Base-by-base conservation (phyloP, 2,888 invertebrate species). In the Ypsolopha sequella region DNA sequence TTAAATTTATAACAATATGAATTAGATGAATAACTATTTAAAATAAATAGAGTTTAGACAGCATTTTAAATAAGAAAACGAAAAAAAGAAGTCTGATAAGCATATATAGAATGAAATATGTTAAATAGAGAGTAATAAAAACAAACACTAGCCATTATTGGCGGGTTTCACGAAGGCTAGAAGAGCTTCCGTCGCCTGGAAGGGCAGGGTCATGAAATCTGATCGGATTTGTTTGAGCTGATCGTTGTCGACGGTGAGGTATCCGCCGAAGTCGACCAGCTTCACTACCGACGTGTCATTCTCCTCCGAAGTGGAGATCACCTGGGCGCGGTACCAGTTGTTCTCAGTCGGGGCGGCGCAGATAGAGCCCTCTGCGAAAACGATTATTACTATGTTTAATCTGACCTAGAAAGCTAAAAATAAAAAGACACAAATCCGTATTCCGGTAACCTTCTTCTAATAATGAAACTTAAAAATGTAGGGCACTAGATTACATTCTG, bases 231-330 rank as follows among this genome's bases (percentile, higher is more conserved):
- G 97, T 70, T 95, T 91, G 69, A 99, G 90, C 59, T 91, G 89
- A 52, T 90, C 88, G 60, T 93, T 92, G 62, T 91, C 91, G 52
- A 97, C 89, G 54, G 90, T 90, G 66, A 92, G 91, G 77, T 94
- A 99, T 50, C 99, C 99, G 48, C 99, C 99, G 66, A 96, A 96
- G 86, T 99, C 99, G 50, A 99, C 92, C 73, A 96, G 93, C 79
- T 94, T 94, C 52, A 98, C 92, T 58, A 95, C 89, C 61, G 94
- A 93, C 43, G 90, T 90, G 63, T 92, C 90, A 46, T 89, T 90
- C 50, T 91, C 91, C 56, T 90, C 90, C 56, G 93, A 92, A 39
- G 91, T 88, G 48, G 88, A 82, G 54, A 93, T 89, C 50, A 97
- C 92, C 81, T 95, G 92, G 10, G 95, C 95, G 60, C 97, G 90